A percentile compares a stretch with the other conserved stretches of the same genome.
phyloP scores from a whole-genome alignment of 2,888 invertebrate genomes.

The Gortyna flavago region DNA sequence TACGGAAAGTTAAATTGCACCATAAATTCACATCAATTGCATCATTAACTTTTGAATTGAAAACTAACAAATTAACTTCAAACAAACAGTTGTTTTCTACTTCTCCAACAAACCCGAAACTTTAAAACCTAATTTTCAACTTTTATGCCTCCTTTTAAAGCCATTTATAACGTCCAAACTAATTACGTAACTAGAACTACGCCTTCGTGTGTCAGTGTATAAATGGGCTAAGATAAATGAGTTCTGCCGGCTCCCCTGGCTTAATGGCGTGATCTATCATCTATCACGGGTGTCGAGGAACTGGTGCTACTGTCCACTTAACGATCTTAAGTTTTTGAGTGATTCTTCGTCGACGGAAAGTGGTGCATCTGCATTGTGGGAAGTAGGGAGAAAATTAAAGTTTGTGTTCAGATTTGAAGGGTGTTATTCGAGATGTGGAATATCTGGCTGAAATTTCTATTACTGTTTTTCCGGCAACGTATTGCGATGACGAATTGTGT shows the following conservation, averaged over 20 bases:
- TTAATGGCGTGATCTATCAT: conserved; percentile 69
- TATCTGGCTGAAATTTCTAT: neutral
- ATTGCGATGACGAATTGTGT: neutral
- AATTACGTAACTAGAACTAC: conserved; percentile 62
- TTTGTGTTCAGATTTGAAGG: neutral
- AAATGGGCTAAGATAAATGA: conserved; percentile 69
- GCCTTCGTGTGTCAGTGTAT: conserved; percentile 63
- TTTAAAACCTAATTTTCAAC: conserved; percentile 59
- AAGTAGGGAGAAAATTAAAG: neutral
- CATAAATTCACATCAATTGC: conserved; percentile 11
- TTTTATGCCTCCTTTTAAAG: conserved; percentile 59
- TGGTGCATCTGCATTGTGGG: conserved; percentile 41
- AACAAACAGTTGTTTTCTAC: conserved; percentile 21
- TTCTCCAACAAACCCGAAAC: conserved; percentile 33
- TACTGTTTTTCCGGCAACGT: neutral
- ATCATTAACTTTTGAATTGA: conserved; percentile 34
- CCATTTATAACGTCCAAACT: conserved; percentile 67
- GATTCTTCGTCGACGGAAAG: conserved; percentile 13
- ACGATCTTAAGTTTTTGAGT: conserved; percentile 56
- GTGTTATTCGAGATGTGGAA: neutral
- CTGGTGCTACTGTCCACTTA: conserved; percentile 51
- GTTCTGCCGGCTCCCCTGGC: conserved; percentile 59
- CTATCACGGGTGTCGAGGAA: conserved; percentile 55
- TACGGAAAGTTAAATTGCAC: conserved; percentile 9
- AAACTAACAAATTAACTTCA: conserved; percentile 23